Conservation (phyloP, 2,113 vertebrate species). For the Loxodonta africana region DNA sequence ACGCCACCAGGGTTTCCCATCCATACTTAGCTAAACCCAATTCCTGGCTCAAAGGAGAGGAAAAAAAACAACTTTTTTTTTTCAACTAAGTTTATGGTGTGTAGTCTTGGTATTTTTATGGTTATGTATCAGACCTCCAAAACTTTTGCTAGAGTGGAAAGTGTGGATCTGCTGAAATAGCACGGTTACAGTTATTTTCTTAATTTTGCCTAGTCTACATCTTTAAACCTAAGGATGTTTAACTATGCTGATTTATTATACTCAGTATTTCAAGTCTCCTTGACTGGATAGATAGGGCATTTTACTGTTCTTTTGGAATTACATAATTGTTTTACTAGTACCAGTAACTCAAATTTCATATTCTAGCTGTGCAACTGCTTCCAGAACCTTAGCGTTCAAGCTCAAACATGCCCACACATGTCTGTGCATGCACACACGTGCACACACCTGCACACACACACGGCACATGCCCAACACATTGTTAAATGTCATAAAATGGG, state of each 20-base stretch:
- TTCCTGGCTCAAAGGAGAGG: neutral
- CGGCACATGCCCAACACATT: neutral
- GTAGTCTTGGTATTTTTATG: neutral
- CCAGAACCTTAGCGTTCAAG: neutral
- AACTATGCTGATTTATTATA: neutral
- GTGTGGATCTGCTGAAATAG: neutral
- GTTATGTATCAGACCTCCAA: neutral
- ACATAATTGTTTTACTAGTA: neutral
- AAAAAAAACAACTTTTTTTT: neutral
- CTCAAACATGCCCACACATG: neutral
- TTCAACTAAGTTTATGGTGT: neutral
- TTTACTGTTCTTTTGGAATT: conserved; percentile 51
- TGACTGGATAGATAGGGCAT: neutral
- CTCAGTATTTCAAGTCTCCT: neutral
- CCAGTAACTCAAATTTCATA: neutral
- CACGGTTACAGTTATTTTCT: neutral
- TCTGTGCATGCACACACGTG: neutral
- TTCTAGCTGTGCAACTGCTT: neutral
- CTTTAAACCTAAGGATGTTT: neutral
- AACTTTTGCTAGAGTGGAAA: neutral
- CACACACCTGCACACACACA: neutral
- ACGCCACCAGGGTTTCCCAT: neutral
- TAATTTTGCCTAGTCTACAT: neutral
- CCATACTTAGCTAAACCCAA: neutral
- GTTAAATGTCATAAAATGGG: neutral